These are phyloP conservation scores for Rhegmatorhina hoffmannsi DNA, from an alignment of 2,113 vertebrate species.

Conservation along the genomic window DNA sequence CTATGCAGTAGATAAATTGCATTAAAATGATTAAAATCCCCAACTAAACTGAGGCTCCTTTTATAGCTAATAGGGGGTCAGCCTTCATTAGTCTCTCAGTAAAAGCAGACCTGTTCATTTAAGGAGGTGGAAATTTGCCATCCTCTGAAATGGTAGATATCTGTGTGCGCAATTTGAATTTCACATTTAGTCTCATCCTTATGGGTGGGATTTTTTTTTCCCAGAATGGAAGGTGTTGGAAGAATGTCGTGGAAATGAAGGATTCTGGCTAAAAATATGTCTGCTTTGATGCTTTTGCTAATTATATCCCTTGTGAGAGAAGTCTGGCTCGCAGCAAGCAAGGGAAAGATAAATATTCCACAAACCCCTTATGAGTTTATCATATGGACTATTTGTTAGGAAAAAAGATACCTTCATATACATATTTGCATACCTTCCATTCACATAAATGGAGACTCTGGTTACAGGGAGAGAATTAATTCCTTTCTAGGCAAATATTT, in stretches of 20 bases:
- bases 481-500: neutral
- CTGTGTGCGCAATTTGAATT: neutral
- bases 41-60: conserved; percentile 5
- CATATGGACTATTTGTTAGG: neutral
- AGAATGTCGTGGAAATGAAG: neutral
- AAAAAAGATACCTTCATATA: neutral
- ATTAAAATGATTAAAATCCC: conserved; percentile 36
- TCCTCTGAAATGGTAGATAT: neutral
- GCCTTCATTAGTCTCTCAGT: conserved; percentile 8
- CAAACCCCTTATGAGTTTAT: neutral
- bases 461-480: neutral
- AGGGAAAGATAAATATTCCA: neutral
- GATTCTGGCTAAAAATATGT: neutral
- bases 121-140: neutral
- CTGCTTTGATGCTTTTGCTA: conserved; percentile 9
- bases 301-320: neutral
- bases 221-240: neutral
- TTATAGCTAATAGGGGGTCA: conserved; percentile 3
- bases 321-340: neutral
- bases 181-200: neutral
- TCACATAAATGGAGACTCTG: neutral
- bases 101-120: neutral
- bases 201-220: neutral
- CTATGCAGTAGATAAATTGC: neutral
- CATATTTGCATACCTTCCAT: neutral